A percentile compares a stretch with the other conserved stretches of the same genome.
phyloP scores from a whole-genome alignment of 2,888 invertebrate genomes.

The Muschampia staudingeri region DNA sequence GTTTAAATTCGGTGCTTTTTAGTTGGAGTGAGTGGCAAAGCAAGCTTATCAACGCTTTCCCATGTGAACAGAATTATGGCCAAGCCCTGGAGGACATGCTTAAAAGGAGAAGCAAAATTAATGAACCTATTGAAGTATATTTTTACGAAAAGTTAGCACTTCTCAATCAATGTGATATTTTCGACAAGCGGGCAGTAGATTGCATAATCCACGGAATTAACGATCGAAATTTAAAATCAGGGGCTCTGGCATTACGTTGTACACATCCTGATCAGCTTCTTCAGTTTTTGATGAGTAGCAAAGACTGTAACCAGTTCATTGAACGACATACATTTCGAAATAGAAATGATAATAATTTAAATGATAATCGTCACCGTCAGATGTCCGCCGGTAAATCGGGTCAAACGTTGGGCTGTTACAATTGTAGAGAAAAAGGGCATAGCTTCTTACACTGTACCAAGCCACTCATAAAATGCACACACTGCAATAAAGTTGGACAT shows the following conservation, averaged over 20 bases:
- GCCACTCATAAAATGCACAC: background rate
- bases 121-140: background rate
- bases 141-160: background rate
- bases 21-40: no score
- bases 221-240: background rate
- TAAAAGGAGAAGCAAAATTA: background rate
- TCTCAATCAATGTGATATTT: background rate
- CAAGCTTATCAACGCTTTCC: background rate
- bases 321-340: background rate
- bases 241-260: background rate
- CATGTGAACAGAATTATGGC: slow-evolving; percentile 3
- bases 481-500: background rate
- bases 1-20: no score
- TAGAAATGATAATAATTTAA: background rate
- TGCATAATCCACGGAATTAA: background rate
- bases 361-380: slow-evolving; percentile 12
- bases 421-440: background rate
- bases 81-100: background rate
- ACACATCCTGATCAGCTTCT: background rate
- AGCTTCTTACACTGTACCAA: background rate
- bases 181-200: background rate
- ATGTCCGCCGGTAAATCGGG: background rate
- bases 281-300: background rate
- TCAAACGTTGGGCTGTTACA: background rate
- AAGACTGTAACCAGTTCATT: background rate